Base-by-base conservation (phyloP, 2,797 vertebrate genomes). In the Manis crassicaudata region DNA sequence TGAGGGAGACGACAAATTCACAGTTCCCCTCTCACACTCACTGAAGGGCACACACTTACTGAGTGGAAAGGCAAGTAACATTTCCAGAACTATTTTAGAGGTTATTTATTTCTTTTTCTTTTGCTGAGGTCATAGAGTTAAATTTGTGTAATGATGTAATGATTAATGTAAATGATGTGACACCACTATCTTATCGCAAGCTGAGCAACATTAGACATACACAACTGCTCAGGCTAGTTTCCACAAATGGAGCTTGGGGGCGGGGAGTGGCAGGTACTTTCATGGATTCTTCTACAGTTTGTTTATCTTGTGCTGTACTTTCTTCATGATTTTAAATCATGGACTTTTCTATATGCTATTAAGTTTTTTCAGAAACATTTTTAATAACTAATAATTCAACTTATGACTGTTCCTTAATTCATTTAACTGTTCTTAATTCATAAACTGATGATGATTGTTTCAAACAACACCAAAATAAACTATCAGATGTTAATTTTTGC, bases 381-480 rank as follows among this genome's bases (percentile, higher is more conserved):
- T 92, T 17, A 96, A 95, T 80, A 52, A 52, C 40, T 79, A 96
- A 80, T 96, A 88, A 94, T 90, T 90, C 65, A 88, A 72, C 43
- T 7, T 60, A 32, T 62, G 60, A 54, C 54, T 75, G 6, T 40
- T 90, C 50, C 83, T 73, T 88, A 93, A 94, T 94, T 91, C 67
- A 92, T 92, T 90, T 75, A 90, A 80, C 52, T 40, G 56, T 73
- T 90, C 65, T 88, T 79, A 37, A 90, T 93, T 82, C 76, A 23
- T 35, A 62, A 14, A 85, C 56, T 89, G 73, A 77, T 85, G 18
- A 32, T 86, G 60, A 79, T 76, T 65, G 35, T 77, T 92, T 32
- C 0, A 72, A 87, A 54, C 27, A 84, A 80, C 54, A 90, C 23
- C 14, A 40, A 62, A 58, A 70, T 76, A 67, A 94, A 83, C 58